These are phyloP conservation scores for Alaudala cheleensis DNA, from an alignment of 2,113 vertebrate genomes.

Conservation along the genomic window DNA sequence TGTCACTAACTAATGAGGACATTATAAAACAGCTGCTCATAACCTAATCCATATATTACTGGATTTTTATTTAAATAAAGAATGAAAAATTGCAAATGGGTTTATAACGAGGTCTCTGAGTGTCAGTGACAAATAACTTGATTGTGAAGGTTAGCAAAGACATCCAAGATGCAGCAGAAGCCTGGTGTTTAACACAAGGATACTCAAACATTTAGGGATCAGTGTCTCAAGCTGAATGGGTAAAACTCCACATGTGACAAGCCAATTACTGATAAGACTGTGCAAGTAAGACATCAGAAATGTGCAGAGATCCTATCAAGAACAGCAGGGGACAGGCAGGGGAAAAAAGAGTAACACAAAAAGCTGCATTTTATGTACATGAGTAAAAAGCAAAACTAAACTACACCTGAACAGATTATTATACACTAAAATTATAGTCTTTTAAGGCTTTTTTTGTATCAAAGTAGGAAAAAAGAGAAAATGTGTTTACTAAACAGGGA, in stretches of 20 bases:
- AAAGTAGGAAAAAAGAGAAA: neutral
- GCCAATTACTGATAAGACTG: neutral
- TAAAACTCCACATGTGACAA: neutral
- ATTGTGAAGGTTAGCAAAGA: neutral
- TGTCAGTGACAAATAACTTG: neutral
- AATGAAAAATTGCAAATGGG: neutral
- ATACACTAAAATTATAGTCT: neutral
- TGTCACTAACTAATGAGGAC: neutral
- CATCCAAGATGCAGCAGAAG: neutral
- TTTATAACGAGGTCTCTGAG: neutral
- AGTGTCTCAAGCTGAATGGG: neutral
- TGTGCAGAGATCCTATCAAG: neutral
- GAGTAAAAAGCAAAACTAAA: neutral
- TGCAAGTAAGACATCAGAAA: neutral
- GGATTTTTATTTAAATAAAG: constrained; percentile 6
- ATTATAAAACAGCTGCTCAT: neutral
- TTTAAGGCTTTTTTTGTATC: neutral
- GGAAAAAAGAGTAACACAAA: neutral
- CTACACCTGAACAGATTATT: neutral
- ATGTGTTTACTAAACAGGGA: neutral
- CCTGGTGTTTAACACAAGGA: neutral
- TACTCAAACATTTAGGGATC: neutral
- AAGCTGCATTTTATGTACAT: neutral
- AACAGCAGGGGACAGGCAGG: neutral
- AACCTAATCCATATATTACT: neutral